Evolutionary conservation across 2,113 vertebrate genomes (phyloP).

Genomic region (Campylorhamphus procurvoides): DNA sequence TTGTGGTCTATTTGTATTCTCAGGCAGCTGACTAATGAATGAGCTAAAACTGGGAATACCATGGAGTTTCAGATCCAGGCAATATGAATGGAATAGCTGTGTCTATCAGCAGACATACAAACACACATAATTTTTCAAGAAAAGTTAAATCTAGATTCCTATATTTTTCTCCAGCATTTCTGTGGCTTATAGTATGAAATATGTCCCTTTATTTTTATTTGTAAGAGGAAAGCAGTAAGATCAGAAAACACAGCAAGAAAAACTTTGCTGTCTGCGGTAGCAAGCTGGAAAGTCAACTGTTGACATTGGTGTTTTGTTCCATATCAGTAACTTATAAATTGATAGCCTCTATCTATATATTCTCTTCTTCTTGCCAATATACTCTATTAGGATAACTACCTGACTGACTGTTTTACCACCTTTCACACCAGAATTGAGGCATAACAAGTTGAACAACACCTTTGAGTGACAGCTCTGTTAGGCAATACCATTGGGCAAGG

Average conservation of each 20-base stretch:
- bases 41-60: background rate
- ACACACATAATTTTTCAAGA: background rate
- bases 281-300: background rate
- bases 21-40: background rate
- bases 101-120: background rate
- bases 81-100: background rate
- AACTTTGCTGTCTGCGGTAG: background rate
- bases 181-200: background rate
- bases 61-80: background rate
- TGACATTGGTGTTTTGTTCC: background rate
- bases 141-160: background rate
- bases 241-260: background rate
- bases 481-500: constrained; percentile 33
- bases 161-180: background rate
- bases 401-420: background rate
- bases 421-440: background rate
- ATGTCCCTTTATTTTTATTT: background rate
- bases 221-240: background rate
- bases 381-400: background rate
- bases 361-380: background rate
- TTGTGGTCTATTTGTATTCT: background rate
- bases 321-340: background rate
- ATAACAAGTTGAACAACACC: background rate
- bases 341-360: background rate
- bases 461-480: background rate